These are phyloP conservation scores for Bombus cullumanus DNA, from an alignment of 1,140 invertebrate species.

Conservation along the genomic window DNA sequence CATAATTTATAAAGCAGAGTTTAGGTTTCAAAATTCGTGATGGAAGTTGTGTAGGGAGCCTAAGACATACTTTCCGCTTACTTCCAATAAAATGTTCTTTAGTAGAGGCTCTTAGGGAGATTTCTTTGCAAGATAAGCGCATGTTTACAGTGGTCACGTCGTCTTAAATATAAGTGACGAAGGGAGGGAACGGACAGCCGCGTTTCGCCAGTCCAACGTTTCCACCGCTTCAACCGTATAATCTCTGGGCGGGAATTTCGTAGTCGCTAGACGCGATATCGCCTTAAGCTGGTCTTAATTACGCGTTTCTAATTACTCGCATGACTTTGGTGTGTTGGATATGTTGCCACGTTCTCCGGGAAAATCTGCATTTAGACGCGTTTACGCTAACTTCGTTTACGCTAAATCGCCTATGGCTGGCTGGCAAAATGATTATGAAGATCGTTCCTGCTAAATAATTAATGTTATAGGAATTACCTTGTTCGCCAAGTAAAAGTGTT, in stretches of 20 bases:
- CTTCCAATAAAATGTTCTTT: background rate
- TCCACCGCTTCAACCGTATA: background rate
- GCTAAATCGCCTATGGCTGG: conserved; percentile 8
- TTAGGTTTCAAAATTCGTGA: no score
- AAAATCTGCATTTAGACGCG: conserved; percentile 14
- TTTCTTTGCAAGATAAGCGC: background rate
- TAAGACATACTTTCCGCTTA: background rate
- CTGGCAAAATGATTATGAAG: background rate
- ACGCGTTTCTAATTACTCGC: conserved; percentile 48
- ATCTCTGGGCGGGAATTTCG: conserved; percentile 16
- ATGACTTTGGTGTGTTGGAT: background rate
- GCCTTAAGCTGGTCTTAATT: conserved; percentile 44
- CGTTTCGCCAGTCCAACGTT: background rate
- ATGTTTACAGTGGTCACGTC: conserved; percentile 5
- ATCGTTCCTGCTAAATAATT: background rate
- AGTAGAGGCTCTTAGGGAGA: background rate
- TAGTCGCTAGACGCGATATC: conserved; percentile 17
- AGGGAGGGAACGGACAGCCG: background rate
- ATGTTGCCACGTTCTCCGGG: background rate
- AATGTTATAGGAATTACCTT: background rate
- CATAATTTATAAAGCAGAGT: no score
- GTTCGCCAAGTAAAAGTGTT: background rate
- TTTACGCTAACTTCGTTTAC: conserved; percentile 23
- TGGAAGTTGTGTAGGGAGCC: background rate
- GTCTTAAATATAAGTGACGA: background rate